Base-by-base conservation (phyloP, 2,113 vertebrate genomes). In the Periophthalmus modestus region DNA sequence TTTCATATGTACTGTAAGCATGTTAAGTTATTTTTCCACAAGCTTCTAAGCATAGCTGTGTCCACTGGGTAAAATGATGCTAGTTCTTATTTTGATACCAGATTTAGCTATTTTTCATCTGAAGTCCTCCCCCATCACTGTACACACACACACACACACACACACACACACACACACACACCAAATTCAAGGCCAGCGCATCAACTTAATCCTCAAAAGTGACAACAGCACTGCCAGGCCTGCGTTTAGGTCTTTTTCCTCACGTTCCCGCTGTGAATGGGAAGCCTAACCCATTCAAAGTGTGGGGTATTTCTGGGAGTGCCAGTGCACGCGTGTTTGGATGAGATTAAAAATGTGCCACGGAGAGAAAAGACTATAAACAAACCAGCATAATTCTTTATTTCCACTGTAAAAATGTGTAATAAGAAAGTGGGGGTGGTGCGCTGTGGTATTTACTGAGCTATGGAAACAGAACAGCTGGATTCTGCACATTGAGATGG, bases 251-350 rank as follows among this genome's bases (percentile, higher is more conserved):
- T 75, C 76, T 74, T 71, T 79, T 79, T 70, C 69, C 75, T 74
- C 81, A 73, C 69, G 73, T 83, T 73, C 77, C 71, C 79, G 67
- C 73, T 78, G 73, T 82, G 77, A 82, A 46, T 62, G 69, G 81
- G 83, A 85, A 16, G 75, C 54, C 68, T 79, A 62, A 75, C 75
- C 73, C 81, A 82, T 82, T 61, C 76, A 78, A 79, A 76, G 58
- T 75, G 82, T 68, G 65, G 79, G 85, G 81, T 83, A 85, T 89
- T 89, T 91, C 82, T 86, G 89, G 84, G 74, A 78, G 75, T 11
- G n/a, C 48, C 48, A 3, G 59, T 73, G 72, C 47, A 19, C 50
- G 63, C 88, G 88, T 82, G 74, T 87, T 79, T 85, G 75, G 69
- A 79, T 85, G 73, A 82, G 87, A 90, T 89, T 87, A 84, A 65